phyloP scores from a whole-genome alignment of 2,888 invertebrate genomes.

The Lasius fuliginosus region DNA sequence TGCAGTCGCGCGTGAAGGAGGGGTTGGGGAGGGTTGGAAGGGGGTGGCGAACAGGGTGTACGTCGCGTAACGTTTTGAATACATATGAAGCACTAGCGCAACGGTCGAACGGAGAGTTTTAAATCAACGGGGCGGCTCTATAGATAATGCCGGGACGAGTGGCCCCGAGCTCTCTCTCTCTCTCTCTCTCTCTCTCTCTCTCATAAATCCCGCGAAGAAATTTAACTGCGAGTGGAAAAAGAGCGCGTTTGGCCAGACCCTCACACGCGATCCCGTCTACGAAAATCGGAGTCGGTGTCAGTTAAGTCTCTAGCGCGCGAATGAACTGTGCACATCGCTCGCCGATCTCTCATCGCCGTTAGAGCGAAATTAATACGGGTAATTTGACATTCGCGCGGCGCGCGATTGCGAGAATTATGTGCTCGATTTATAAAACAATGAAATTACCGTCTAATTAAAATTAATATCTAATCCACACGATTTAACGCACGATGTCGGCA shows the following conservation, averaged over 20 bases:
- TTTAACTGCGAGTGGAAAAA: slow-evolving; percentile 70
- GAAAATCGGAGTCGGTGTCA: slow-evolving; percentile 33
- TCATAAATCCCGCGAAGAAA: slow-evolving; percentile 73
- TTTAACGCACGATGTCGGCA: not conserved
- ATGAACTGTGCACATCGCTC: slow-evolving; percentile 1
- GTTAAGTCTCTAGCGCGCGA: slow-evolving; percentile 49
- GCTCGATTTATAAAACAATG: slow-evolving; percentile 28
- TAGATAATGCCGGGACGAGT: slow-evolving; percentile 71
- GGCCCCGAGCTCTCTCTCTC: slow-evolving; percentile 53
- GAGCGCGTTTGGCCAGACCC: slow-evolving; percentile 57
- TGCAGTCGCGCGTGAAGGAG: slow-evolving; percentile 25
- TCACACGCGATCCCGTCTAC: slow-evolving; percentile 66
- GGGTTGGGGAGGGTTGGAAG: not conserved
- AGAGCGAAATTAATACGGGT: slow-evolving; percentile 5
- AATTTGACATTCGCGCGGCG: slow-evolving; percentile 1
- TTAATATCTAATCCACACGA: not conserved
- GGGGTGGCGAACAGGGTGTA: not conserved
- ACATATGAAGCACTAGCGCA: slow-evolving; percentile 70
- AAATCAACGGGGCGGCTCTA: slow-evolving; percentile 71
- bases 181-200: slow-evolving; percentile 61
- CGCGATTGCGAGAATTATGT: not conserved
- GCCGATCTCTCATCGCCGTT: not conserved
- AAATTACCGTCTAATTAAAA: slow-evolving; percentile 17
- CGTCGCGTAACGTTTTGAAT: slow-evolving; percentile 70
- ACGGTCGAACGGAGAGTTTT: slow-evolving; percentile 74